Conservation (phyloP, 2,888 invertebrate species). For the Hipparchia sbordonii region DNA sequence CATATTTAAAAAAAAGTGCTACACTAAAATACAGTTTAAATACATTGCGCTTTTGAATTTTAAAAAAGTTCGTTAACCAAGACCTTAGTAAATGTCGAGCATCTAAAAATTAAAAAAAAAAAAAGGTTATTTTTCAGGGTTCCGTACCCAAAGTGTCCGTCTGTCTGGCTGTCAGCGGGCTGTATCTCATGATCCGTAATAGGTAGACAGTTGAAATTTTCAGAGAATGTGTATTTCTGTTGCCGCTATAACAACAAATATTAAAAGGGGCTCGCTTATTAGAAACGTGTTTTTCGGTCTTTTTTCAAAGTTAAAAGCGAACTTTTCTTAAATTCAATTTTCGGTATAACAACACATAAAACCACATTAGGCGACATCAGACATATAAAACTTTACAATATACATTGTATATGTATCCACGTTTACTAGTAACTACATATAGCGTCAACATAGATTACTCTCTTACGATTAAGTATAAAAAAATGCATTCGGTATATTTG, state of each 20-base stretch:
- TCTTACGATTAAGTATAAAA: background rate
- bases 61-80: background rate
- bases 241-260: background rate
- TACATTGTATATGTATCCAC: background rate
- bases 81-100: background rate
- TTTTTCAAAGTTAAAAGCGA: background rate
- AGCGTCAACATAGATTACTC: background rate
- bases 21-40: background rate
- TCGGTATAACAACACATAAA: background rate
- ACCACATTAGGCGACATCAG: background rate
- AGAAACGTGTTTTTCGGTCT: no score
- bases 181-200: no score
- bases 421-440: background rate
- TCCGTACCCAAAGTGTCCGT: no score
- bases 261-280: no score
- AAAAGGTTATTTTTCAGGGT: no score
- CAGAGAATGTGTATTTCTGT: background rate
- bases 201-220: no score
- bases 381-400: background rate
- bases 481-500: conserved; percentile 1
- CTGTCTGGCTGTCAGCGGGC: no score
- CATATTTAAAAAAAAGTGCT: background rate
- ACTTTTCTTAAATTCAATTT: background rate
- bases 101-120: background rate
- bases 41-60: background rate